Evolutionary conservation across 2,888 invertebrate genomes (phyloP), one percentile per base, ranked within the genome.

Genomic region (Hydropsyche betteni): DNA sequence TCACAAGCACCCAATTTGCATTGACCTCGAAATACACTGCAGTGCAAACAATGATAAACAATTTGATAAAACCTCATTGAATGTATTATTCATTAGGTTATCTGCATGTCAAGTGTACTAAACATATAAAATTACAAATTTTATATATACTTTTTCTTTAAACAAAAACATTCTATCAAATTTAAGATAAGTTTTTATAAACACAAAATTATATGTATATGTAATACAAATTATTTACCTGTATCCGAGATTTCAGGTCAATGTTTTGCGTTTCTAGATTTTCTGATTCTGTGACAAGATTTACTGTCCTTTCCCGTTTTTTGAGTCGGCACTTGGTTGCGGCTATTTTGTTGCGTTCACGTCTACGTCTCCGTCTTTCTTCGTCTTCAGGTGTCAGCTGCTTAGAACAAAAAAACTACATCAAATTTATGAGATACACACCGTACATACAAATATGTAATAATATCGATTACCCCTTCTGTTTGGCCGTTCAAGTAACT

Each of bases 251-350:
- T 84, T 95, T 95, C 77, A 96, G 87, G 82, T 94, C 93, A 78
- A 93, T 90, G 83, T 96, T 96, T 85, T 95, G 95, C 75, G 91
- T 91, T 84, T 96, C 95, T 78, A 96, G 85, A 71, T 91, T 91
- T 84, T 95, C 95, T 72, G 95, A 94, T 86, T 96, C 96, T 79
- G 91, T 92, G 80, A 95, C 93, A 80, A 96, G 86, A 83, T 95
- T 95, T 81, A 92, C 92, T 1, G 95, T 96, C 80, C 94, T 90
- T 83, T 96, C 95, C 53, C 96, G 92, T 84, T 97, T 97, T 89
- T 97, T 97, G 89, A 96, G 90, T 80, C 97, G 91, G 83, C 97
- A 97, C 85, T 97, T 97, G 10, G 97, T 97, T 76, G 97, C 97
- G 72, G 97, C 97, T 80, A 97, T 94, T 87, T 97, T 97, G 85